Percentiles rank a stretch among this genome's conserved stretches.
These are phyloP conservation scores for Gobius niger DNA, from an alignment of 2,113 vertebrate species.

Conservation along the genomic window DNA sequence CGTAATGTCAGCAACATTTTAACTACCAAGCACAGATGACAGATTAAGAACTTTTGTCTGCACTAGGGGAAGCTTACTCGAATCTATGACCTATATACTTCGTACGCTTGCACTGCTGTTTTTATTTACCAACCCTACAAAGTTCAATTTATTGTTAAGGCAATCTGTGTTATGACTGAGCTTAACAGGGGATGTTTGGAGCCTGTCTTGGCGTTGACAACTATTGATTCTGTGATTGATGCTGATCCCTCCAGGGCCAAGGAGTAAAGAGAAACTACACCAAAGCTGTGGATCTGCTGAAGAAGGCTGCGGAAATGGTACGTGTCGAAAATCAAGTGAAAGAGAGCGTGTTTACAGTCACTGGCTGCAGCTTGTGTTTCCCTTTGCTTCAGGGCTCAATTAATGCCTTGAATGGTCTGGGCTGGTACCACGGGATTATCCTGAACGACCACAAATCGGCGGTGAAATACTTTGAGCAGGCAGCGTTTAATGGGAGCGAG, in stretches of 20 bases:
- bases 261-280: conserved; percentile 86
- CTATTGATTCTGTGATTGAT: conserved; percentile 59
- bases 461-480: conserved; percentile 82
- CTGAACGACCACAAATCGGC: conserved; percentile 80
- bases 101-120: not conserved
- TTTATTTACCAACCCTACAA: not conserved
- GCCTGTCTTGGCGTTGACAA: conserved; percentile 36
- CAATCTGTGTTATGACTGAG: conserved; percentile 14
- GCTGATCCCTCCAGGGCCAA: conserved; percentile 79
- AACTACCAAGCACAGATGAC: no score
- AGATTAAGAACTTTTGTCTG: not conserved
- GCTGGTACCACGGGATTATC: conserved; percentile 89
- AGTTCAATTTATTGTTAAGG: conserved; percentile 7
- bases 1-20: no score
- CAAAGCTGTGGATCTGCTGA: conserved; percentile 83
- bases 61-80: no score
- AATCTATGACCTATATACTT: not conserved
- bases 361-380: conserved; percentile 23
- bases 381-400: conserved; percentile 81
- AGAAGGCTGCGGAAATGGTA: conserved; percentile 87
- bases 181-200: conserved; percentile 16
- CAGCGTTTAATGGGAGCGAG: conserved; percentile 82
- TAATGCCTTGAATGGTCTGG: conserved; percentile 88
- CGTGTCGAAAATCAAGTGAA: conserved; percentile 20
- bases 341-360: conserved; percentile 20